Base-by-base conservation (phyloP, 2,797 vertebrate species). In the Numenius phaeopus region DNA sequence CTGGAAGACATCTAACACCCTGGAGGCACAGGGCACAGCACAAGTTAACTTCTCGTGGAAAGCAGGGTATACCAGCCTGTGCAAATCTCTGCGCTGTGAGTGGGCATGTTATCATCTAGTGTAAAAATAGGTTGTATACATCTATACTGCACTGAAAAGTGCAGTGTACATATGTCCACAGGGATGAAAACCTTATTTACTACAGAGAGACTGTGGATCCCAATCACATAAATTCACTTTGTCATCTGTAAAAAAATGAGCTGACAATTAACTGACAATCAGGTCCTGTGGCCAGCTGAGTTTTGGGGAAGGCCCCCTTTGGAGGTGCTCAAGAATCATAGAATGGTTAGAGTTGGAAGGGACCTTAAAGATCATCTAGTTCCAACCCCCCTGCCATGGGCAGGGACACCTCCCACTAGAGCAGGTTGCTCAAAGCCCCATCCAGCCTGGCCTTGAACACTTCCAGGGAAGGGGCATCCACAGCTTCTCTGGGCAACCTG, bases 151-250 rank as follows among this genome's bases (percentile, higher is more conserved):
- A 71, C 26, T 27, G 57, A 40, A 83, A 37, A 0, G 0, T 46
- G 39, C 44, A 34, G 44, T 1, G 1, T 24, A 9, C 22, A 8
- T 34, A 26, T 2, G 0, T 30, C 44, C 14, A 14, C 4, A 39
- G n/a, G 32, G 42, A 34, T 44, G 50, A 78, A 57, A 64, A 16
- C 23, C 18, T 27, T 83, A 22, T 49, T 77, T 70, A 26, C 64
- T 27, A 19, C 24, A 70, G 30, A 40, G 65, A 64, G 13, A 27
- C 15, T 20, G 7, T 57, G 49, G 49, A 62, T 70, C 11, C 10
- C 18, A 40, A 20, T 55, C 18, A 55, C 37, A 19, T 17, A 65
- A 30, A 71, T 34, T n/a, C 37, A 37, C 29, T 59, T 66, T 21
- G 50, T 20, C 19, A 39, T 22, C 52, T 47, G 39, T 34, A 52